Conservation (phyloP, 1,140 invertebrate species). For the Popillia japonica region DNA sequence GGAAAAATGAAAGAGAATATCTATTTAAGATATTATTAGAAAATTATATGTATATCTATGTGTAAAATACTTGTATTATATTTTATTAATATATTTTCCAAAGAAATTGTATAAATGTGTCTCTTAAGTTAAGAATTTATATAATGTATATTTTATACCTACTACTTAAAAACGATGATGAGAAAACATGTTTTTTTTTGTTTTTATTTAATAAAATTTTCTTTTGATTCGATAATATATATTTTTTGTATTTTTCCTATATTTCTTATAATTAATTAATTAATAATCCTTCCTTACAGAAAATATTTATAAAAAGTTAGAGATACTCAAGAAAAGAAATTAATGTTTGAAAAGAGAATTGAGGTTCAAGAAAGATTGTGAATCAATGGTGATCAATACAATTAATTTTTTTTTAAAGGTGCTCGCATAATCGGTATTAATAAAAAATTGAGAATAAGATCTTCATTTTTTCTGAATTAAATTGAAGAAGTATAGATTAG, state of each 20-base stretch:
- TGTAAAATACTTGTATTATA: constrained; percentile 50
- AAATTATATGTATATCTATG: constrained; percentile 54
- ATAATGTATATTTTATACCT: constrained; percentile 56
- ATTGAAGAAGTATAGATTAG: too few species aligned
- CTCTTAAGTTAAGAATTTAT: constrained; percentile 42
- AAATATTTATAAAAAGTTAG: too few species aligned
- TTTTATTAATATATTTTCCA: constrained; percentile 55
- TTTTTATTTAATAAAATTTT: constrained; percentile 55
- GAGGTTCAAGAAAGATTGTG: too few species aligned
- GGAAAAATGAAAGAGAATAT: background rate
- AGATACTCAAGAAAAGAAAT: too few species aligned
- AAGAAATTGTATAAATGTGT: constrained; percentile 55
- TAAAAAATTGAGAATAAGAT: too few species aligned
- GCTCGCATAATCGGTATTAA: too few species aligned
- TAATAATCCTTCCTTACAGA: too few species aligned
- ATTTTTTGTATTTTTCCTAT: background rate
- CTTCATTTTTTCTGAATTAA: too few species aligned
- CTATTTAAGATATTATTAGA: constrained; percentile 45
- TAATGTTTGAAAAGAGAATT: too few species aligned
- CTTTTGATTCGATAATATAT: constrained; percentile 25
- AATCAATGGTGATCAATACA: too few species aligned
- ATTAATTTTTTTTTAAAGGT: too few species aligned
- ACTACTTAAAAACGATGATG: constrained; percentile 40
- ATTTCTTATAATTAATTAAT: too few species aligned
- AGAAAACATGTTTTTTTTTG: constrained; percentile 50